Evolutionary conservation across 2,888 invertebrate species (phyloP), one percentile per base, ranked within the genome.

Genomic region (Parnassius mnemosyne): DNA sequence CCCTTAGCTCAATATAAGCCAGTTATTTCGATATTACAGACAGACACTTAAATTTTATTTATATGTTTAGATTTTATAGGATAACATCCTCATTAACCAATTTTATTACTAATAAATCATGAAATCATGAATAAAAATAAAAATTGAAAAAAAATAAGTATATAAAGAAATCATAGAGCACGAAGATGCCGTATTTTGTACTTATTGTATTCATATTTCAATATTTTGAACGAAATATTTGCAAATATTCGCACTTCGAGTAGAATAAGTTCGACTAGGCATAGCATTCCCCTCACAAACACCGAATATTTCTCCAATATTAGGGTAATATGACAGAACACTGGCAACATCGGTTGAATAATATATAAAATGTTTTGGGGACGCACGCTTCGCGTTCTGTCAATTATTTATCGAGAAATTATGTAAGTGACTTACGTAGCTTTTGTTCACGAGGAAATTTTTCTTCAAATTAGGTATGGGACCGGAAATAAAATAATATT

Each of bases 321-420:
- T 80, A 78, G 83, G 82, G 83, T 88, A 89, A 89, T 89, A 89
- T 87, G 88, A 89, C 89, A 88, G 85, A 85, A 83, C 84, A 85
- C 81, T 83, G 82, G 88, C 83, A 84, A 85, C 86, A 86, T 75
- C 71, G 76, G 74, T 74, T 89, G 89, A 90, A 90, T 90, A 89
- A 90, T 89, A 88, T 81, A 88, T 88, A 84, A 78, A 78, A 78
- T 79, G 79, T 74, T 74, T 69, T 72, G 78, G 84, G 82, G 84
- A 83, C 82, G 75, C 79, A 75, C 74, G 75, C 69, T 77, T 81
- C 79, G 81, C 78, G 76, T 76, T 76, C 51, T 59, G 83, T 89
- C 89, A 89, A 89, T 89, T 89, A 89, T 89, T 89, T 88, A 89
- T 80, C 79, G 78, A 77, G 79, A 87, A 86, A 89, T 88, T 87